Conservation (phyloP, 2,888 invertebrate genomes). For the Drosophila flavopinicola region DNA sequence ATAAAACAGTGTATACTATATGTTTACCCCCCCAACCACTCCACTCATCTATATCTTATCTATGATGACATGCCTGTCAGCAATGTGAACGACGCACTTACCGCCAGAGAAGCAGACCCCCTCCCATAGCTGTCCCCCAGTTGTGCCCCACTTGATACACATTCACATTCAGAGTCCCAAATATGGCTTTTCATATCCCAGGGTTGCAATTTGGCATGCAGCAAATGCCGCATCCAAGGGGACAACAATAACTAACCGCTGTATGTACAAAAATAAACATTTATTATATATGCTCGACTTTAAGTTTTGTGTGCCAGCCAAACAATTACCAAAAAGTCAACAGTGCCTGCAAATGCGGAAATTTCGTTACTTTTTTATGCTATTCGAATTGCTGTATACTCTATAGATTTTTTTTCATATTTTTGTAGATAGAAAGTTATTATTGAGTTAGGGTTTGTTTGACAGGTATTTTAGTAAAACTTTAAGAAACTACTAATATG, state of each 20-base stretch:
- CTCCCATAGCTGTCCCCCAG: background rate
- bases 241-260: constrained; percentile 9
- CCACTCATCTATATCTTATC: constrained; percentile 61
- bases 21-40: constrained; percentile 3
- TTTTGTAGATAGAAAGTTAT: background rate
- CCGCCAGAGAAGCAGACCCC: constrained; percentile 29
- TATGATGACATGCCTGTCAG: constrained; percentile 66
- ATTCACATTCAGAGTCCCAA: constrained; percentile 1
- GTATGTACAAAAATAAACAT: constrained; percentile 4
- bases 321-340: constrained; percentile 32
- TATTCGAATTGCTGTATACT: constrained; percentile 2
- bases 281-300: constrained; percentile 17
- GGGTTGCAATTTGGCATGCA: constrained; percentile 46
- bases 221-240: constrained; percentile 32
- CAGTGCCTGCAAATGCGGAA: constrained; percentile 1
- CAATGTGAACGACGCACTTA: constrained; percentile 66
- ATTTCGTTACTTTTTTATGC: too few relatives aligned
- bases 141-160: background rate
- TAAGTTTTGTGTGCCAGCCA: constrained; percentile 31
- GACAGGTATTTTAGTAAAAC: too few relatives aligned
- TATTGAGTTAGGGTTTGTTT: too few relatives aligned
- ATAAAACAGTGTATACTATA: constrained; percentile 27
- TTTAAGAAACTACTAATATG: too few relatives aligned
- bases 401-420: background rate
- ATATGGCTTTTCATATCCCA: constrained; percentile 32